Evolutionary conservation across 1,140 invertebrate genomes (phyloP).

Genomic region (Drosophila leontia): DNA sequence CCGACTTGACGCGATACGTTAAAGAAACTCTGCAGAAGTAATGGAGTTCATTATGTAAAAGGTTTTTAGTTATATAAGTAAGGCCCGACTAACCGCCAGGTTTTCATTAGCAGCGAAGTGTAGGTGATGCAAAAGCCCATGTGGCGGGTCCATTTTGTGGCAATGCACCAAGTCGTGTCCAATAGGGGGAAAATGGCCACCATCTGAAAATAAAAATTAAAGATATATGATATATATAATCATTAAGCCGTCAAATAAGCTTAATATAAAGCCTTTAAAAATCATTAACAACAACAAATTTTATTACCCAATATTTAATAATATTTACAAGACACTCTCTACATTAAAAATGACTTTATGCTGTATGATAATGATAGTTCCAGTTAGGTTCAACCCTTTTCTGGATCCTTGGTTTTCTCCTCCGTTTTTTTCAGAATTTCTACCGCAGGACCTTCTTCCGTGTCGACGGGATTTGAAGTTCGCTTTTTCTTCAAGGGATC

Average conservation of each 20-base stretch:
- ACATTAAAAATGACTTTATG: neutral
- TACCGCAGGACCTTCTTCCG: constrained; percentile 15
- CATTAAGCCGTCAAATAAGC: neutral
- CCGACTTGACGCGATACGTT: constrained; percentile 97
- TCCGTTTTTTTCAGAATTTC: neutral
- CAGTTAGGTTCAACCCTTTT: constrained; percentile 2
- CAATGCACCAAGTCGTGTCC: constrained; percentile 92
- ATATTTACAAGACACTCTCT: neutral
- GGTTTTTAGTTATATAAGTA: neutral
- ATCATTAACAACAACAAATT: neutral
- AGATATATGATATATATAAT: no score
- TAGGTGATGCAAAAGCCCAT: constrained; percentile 96
- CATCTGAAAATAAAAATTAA: constrained; percentile 88
- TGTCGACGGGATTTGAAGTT: neutral
- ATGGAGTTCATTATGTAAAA: neutral
- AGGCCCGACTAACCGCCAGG: constrained; percentile 90
- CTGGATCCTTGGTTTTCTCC: neutral
- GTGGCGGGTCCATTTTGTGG: constrained; percentile 95
- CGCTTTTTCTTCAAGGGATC: neutral
- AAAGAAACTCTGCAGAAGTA: constrained; percentile 90
- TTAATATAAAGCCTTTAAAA: neutral
- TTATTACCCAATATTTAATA: neutral
- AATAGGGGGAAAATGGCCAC: constrained; percentile 94
- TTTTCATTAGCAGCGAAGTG: constrained; percentile 96
- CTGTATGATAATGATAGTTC: neutral